Percentiles rank a stretch among this genome's conserved stretches.
phyloP scores from a whole-genome alignment of 2,888 invertebrate genomes.

The Microctonus brassicae region DNA sequence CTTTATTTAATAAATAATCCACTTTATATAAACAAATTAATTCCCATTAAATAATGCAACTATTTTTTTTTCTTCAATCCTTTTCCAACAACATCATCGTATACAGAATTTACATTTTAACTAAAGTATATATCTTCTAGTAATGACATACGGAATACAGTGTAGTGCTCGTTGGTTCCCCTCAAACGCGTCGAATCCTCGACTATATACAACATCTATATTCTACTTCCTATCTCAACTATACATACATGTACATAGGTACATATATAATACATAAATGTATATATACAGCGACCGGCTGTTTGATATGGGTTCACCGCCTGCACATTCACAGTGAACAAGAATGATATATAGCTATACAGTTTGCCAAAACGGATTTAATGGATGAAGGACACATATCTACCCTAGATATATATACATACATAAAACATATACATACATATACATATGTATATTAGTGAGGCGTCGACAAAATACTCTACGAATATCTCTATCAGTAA shows the following conservation, averaged over 20 bases:
- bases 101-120: neutral
- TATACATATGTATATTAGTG: no score
- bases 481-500: conserved; percentile 60
- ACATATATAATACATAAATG: no score
- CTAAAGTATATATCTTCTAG: neutral
- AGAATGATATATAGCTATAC: neutral
- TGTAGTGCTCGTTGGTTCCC: neutral
- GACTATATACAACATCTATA: no score
- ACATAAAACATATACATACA: no score
- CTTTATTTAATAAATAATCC: no score
- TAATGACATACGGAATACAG: neutral
- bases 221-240: conserved; percentile 20
- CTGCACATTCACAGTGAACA: neutral
- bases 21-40: no score
- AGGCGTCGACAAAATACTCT: no score
- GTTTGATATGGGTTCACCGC: conserved; percentile 30
- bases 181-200: conserved; percentile 6
- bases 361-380: conserved; percentile 55
- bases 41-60: no score
- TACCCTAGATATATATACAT: conserved; percentile 58
- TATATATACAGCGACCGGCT: conserved; percentile 20
- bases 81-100: no score
- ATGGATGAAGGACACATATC: conserved; percentile 63
- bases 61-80: no score
- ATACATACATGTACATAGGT: neutral